These are phyloP conservation scores for Sinocyclocheilus grahami DNA, from an alignment of 2,113 vertebrate genomes.

Conservation along the genomic window DNA sequence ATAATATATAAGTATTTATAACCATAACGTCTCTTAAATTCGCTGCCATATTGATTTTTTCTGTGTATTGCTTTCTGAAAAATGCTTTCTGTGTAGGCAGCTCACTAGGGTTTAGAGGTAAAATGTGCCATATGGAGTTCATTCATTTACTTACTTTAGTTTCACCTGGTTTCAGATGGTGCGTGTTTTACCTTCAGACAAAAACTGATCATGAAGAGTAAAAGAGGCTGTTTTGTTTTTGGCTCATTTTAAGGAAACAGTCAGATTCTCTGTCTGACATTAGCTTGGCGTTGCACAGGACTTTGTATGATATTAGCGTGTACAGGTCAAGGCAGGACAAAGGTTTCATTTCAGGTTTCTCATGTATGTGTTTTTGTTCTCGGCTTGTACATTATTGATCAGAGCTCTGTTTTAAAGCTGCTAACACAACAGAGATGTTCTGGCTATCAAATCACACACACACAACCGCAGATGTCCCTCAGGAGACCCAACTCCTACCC, in stretches of 20 bases:
- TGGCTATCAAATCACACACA: slow-evolving; percentile 46
- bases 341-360: slow-evolving; percentile 17
- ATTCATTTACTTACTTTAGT: neutral
- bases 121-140: neutral
- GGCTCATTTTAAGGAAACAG: neutral
- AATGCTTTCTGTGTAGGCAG: neutral
- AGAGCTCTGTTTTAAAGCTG: slow-evolving; percentile 42
- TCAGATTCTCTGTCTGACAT: neutral
- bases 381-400: slow-evolving; percentile 51
- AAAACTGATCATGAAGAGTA: neutral
- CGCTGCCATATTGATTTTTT: neutral
- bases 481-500: neutral
- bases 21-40: neutral
- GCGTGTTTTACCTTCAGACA: neutral
- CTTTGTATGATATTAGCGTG: neutral
- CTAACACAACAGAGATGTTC: slow-evolving; percentile 33
- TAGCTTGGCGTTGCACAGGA: neutral
- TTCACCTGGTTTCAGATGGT: neutral
- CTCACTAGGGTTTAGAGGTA: neutral
- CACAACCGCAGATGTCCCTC: slow-evolving; percentile 11
- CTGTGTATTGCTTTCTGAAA: too few relatives aligned
- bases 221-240: neutral
- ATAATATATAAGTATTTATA: neutral
- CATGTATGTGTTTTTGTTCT: slow-evolving; percentile 31
- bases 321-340: neutral